Percentiles rank a stretch among this genome's conserved stretches.
These are phyloP conservation scores for Leistus spinibarbis DNA, from an alignment of 2,888 invertebrate genomes.

Conservation along the genomic window DNA sequence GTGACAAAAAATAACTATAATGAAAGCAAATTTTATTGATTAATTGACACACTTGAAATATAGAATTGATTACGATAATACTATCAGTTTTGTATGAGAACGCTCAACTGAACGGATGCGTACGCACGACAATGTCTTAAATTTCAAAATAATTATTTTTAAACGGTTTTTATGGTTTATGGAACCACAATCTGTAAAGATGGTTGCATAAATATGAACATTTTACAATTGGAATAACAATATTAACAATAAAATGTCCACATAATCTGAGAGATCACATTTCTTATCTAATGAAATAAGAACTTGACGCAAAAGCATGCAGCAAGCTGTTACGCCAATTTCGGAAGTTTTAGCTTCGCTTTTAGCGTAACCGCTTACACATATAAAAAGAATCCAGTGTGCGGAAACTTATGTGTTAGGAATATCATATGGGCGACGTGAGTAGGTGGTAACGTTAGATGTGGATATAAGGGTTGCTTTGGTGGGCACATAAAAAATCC, in stretches of 20 bases:
- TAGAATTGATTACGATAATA: too few species aligned
- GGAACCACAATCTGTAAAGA: too few species aligned
- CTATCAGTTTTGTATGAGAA: too few species aligned
- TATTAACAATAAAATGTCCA: not conserved
- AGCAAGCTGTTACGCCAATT: slow-evolving; percentile 6
- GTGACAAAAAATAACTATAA: too few species aligned
- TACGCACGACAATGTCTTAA: too few species aligned
- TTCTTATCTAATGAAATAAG: not conserved
- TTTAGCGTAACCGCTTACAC: not conserved
- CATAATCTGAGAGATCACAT: not conserved
- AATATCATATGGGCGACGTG: not conserved
- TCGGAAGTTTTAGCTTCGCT: not conserved
- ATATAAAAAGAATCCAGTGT: not conserved
- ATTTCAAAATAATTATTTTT: too few species aligned
- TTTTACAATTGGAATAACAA: too few species aligned
- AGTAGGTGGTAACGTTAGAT: not conserved
- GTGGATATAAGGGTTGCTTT: not conserved
- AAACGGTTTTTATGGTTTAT: too few species aligned
- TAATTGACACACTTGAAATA: too few species aligned
- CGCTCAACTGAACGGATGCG: too few species aligned
- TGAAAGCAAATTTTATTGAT: too few species aligned
- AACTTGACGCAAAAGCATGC: not conserved
- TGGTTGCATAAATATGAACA: too few species aligned
- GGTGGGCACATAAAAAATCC: slow-evolving; percentile 22
- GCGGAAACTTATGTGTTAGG: not conserved